Conservation (phyloP, 2,113 vertebrate genomes). For the Pituophis catenifer region DNA sequence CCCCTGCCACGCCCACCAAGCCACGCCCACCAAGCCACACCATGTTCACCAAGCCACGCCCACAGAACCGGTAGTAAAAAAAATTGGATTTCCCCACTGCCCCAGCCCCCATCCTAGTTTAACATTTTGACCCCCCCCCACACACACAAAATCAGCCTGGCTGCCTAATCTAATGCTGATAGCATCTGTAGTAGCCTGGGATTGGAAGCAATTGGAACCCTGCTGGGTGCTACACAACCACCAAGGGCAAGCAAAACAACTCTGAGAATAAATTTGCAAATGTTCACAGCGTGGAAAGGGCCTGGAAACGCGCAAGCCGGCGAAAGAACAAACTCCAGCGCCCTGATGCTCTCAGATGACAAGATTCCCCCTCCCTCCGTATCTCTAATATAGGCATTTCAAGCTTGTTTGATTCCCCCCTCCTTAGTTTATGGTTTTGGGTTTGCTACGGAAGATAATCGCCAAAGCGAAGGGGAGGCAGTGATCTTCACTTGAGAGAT, state of each 20-base stretch:
- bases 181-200: neutral
- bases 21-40: too few species aligned
- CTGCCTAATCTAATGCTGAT: neutral
- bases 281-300: neutral
- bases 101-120: neutral
- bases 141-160: neutral
- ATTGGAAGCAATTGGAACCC: neutral
- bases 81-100: too few species aligned
- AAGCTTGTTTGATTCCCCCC: neutral
- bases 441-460: constrained; percentile 51
- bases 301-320: neutral
- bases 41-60: too few species aligned
- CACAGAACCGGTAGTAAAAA: too few species aligned
- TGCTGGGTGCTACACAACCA: neutral
- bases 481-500: constrained; percentile 54
- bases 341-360: neutral
- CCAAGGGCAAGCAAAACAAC: neutral
- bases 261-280: neutral
- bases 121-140: neutral
- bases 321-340: neutral
- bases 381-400: neutral
- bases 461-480: constrained; percentile 39
- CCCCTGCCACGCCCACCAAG: too few species aligned
- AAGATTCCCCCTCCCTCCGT: neutral
- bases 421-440: neutral